Conservation (phyloP, 1,140 invertebrate species). For the Drosophila carrolli region DNA sequence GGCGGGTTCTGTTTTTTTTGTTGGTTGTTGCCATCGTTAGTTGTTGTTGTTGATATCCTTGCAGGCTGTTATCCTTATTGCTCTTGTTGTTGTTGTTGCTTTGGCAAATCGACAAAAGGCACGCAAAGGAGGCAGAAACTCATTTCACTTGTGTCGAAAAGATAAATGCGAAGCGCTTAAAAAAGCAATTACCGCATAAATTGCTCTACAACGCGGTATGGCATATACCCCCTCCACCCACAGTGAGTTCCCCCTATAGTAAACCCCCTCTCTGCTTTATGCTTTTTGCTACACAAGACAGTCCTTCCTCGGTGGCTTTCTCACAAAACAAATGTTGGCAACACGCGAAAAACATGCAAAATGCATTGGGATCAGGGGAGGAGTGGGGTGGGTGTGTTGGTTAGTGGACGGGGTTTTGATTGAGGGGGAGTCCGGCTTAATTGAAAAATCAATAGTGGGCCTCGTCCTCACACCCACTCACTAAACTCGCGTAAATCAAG, state of each 20-base stretch:
- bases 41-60: slow-evolving; percentile 46
- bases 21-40: slow-evolving; percentile 8
- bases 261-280: background rate
- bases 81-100: slow-evolving; percentile 32
- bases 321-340: slow-evolving; percentile 64
- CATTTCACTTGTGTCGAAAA: slow-evolving; percentile 81
- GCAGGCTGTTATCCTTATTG: slow-evolving; percentile 42
- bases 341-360: slow-evolving; percentile 78
- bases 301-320: slow-evolving; percentile 34
- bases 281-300: slow-evolving; percentile 57
- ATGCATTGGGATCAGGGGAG: slow-evolving; percentile 57
- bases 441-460: slow-evolving; percentile 78
- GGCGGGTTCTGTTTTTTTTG: slow-evolving; percentile 30
- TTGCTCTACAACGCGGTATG: slow-evolving; percentile 64
- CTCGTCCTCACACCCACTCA: slow-evolving; percentile 1
- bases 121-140: slow-evolving; percentile 68
- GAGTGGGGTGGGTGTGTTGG: background rate
- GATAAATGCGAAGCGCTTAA: slow-evolving; percentile 83
- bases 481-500: slow-evolving; percentile 78
- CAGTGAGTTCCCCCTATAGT: slow-evolving; percentile 19
- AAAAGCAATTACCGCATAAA: slow-evolving; percentile 84
- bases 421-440: slow-evolving; percentile 52
- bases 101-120: slow-evolving; percentile 67
- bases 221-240: background rate
- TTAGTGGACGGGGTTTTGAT: background rate